A percentile compares a stretch with the other conserved stretches of the same genome.
These are phyloP conservation scores for Galemys pyrenaicus DNA, from an alignment of 2,113 vertebrate genomes.

Conservation along the genomic window DNA sequence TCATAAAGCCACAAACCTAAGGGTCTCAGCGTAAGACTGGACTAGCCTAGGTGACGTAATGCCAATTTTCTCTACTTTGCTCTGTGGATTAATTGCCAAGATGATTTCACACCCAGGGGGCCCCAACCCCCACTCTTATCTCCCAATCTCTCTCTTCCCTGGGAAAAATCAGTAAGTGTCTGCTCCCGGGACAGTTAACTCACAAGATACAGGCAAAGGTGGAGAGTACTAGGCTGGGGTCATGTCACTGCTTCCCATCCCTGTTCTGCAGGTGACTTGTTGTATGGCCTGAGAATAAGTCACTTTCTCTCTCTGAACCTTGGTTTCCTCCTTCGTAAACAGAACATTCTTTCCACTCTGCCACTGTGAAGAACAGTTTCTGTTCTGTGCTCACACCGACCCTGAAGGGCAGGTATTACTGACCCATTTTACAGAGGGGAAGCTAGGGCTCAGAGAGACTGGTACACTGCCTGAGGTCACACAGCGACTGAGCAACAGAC, in stretches of 20 bases:
- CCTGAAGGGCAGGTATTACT: not conserved
- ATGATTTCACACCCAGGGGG: not conserved
- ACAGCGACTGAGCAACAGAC: not conserved
- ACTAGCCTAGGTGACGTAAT: slow-evolving; percentile 68
- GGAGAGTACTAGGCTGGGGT: not conserved
- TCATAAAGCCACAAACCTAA: slow-evolving; percentile 66
- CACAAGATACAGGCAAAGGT: not conserved
- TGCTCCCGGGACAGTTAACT: not conserved
- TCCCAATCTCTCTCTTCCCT: not conserved
- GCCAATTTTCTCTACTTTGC: slow-evolving; percentile 59
- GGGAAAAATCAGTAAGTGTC: not conserved
- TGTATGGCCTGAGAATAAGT: not conserved
- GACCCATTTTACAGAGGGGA: not conserved
- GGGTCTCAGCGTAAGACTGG: slow-evolving; percentile 56
- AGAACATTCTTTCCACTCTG: not conserved
- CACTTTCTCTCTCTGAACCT: not conserved
- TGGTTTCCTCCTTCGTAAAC: not conserved
- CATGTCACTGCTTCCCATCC: too few relatives aligned
- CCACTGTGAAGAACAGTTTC: not conserved
- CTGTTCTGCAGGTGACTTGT: not conserved
- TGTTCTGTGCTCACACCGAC: not conserved
- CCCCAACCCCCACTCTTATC: not conserved
- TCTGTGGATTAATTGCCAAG: slow-evolving; percentile 50
- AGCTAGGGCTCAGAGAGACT: not conserved
- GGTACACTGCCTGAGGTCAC: not conserved